These are phyloP conservation scores for Apis laboriosa DNA, from an alignment of 1,140 invertebrate genomes.

Conservation along the genomic window DNA sequence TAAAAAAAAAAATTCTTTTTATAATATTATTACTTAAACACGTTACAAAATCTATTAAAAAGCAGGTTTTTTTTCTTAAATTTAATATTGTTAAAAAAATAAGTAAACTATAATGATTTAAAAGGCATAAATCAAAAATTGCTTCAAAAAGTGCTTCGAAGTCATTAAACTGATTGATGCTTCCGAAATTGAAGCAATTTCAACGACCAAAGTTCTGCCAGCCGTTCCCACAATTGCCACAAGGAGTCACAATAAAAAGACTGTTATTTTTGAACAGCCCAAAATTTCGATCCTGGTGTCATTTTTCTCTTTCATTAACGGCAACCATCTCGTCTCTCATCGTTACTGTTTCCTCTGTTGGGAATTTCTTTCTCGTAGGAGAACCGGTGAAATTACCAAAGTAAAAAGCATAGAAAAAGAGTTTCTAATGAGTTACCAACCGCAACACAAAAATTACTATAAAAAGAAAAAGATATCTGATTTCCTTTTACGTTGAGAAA, in stretches of 20 bases:
- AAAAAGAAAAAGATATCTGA: background rate
- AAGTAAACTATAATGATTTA: background rate
- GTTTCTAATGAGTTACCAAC: background rate
- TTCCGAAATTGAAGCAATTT: background rate
- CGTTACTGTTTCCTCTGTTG: background rate
- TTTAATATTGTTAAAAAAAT: too few relatives aligned
- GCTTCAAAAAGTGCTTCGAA: background rate
- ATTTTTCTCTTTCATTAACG: background rate
- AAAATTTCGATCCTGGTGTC: background rate
- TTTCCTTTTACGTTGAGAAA: background rate
- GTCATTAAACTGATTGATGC: background rate
- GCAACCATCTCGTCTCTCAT: background rate
- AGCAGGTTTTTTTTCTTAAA: rapidly evolving
- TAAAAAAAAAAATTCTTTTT: too few relatives aligned
- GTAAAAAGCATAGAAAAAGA: background rate
- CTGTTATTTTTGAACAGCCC: background rate
- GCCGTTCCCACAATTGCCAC: background rate
- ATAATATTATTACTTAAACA: too few relatives aligned
- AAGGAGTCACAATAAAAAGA: background rate
- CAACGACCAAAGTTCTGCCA: background rate
- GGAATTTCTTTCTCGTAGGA: background rate
- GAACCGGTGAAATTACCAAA: background rate
- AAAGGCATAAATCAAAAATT: background rate
- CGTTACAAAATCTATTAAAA: background rate
- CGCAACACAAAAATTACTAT: background rate